Evolutionary conservation across 2,888 invertebrate species (phyloP), one percentile per base, ranked within the genome.

Genomic region (Apantesis nais): DNA sequence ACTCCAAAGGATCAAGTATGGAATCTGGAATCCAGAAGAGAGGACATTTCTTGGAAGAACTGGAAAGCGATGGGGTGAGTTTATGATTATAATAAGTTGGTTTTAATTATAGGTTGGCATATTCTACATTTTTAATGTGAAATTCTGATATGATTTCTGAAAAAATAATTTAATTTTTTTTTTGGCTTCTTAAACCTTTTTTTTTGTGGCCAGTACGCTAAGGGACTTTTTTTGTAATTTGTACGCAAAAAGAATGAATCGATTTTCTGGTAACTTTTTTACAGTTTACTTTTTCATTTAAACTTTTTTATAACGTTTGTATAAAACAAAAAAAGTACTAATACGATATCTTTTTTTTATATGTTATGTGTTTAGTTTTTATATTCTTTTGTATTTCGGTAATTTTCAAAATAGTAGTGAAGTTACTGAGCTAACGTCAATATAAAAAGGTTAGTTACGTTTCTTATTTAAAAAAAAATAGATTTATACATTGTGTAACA

Each of bases 11-110:
- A 79, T 94, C 68, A 85, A 89, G 77, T 94, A 93, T 67, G 90
- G 88, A 48, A 97, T 97, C 78, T 96, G 96, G 84, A 96, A 97
- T 80, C 90, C 96, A 0, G 93, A 95, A 67, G 95, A 96, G 48
- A 95, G 96, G 61, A 96, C 96, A 31, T 94, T 97, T 73, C 87
- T 96, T 74, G 96, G 96, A 4, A 93, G 97, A 67, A 96, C 96
- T 63, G 93, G 94, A 29, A 89, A 91, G 74, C 93, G 96, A 89
- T 97, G 97, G 97, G 97, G 97, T 97, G 91, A 96, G 96, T 83
- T 4, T 44, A 61, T 3, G 8, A 12, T n/a, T n/a, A 1, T 0
- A 61, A 34, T 34, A 5, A 4, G 22, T 34, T 22, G 41, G 14
- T 22, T 39, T 62, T 39, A 14, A 37, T 55, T 52, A 55, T 37